These are phyloP conservation scores for Hermaeophaga mercurialis DNA, from an alignment of 2,888 invertebrate genomes.

Conservation along the genomic window DNA sequence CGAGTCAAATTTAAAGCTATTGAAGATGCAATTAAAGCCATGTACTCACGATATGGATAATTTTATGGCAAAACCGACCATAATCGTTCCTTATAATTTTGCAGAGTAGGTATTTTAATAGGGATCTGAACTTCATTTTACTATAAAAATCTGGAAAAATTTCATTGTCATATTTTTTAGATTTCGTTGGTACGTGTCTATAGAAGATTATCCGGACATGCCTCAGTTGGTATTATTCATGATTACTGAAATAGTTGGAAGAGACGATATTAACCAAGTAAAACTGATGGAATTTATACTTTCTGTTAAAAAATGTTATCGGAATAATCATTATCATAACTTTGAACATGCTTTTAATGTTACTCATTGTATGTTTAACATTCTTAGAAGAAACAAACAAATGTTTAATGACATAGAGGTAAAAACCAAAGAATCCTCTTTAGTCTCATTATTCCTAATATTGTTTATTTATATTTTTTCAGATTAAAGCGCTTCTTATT, in stretches of 20 bases:
- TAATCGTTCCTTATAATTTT: conserved; percentile 59
- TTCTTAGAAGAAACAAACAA: conserved; percentile 58
- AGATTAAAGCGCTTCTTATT: conserved; percentile 63
- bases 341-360: conserved; percentile 68
- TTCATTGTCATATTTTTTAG: conserved; percentile 52
- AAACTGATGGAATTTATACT: conserved; percentile 60
- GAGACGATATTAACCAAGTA: conserved; percentile 54
- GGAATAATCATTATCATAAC: conserved; percentile 66
- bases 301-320: conserved; percentile 59
- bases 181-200: conserved; percentile 64
- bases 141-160: too few relatives aligned
- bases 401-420: conserved; percentile 42
- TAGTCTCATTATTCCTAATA: background rate
- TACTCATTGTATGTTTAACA: conserved; percentile 65
- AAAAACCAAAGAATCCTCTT: too few relatives aligned
- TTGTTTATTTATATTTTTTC: conserved; percentile 1
- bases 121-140: too few relatives aligned
- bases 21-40: conserved; percentile 61
- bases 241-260: conserved; percentile 60
- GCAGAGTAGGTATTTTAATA: conserved; percentile 53
- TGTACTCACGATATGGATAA: conserved; percentile 61
- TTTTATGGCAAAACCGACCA: conserved; percentile 56
- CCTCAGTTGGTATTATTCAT: conserved; percentile 62
- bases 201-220: conserved; percentile 60
- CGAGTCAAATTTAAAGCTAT: conserved; percentile 53